phyloP scores from a whole-genome alignment of 2,797 vertebrate species.

The Acanthis flammea region DNA sequence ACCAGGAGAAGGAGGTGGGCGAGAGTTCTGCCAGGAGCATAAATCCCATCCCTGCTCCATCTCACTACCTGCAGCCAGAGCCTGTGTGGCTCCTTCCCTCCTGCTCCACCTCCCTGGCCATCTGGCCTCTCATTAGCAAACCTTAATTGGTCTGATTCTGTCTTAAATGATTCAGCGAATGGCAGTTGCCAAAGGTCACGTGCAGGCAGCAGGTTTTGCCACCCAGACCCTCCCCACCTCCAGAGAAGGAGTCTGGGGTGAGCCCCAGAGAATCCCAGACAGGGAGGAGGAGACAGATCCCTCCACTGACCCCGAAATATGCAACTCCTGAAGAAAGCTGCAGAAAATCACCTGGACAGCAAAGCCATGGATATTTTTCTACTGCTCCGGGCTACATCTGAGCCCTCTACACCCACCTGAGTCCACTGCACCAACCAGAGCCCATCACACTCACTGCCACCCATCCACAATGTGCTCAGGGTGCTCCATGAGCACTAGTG shows the following conservation, averaged over 20 bases:
- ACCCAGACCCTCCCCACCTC: background rate
- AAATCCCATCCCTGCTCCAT: background rate
- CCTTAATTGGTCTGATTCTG: conserved; percentile 20
- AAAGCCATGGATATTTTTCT: background rate
- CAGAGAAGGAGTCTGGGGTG: background rate
- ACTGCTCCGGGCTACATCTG: rapidly evolving
- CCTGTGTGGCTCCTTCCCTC: background rate
- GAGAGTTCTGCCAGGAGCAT: background rate
- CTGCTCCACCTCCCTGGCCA: background rate
- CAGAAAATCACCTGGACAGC: background rate
- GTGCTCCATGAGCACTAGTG: background rate
- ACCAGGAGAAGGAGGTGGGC: background rate
- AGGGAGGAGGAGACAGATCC: background rate
- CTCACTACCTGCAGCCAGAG: background rate
- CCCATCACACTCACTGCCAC: background rate
- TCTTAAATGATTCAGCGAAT: conserved; percentile 38
- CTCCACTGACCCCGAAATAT: rapidly evolving
- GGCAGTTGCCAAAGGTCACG: background rate
- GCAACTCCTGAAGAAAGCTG: background rate
- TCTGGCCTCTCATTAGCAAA: conserved; percentile 53
- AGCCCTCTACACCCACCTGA: background rate
- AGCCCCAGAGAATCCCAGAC: background rate
- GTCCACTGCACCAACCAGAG: background rate
- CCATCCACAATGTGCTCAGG: rapidly evolving
- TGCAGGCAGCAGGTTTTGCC: background rate